Conservation (phyloP, 2,113 vertebrate species). For the Oryzias woworae region DNA sequence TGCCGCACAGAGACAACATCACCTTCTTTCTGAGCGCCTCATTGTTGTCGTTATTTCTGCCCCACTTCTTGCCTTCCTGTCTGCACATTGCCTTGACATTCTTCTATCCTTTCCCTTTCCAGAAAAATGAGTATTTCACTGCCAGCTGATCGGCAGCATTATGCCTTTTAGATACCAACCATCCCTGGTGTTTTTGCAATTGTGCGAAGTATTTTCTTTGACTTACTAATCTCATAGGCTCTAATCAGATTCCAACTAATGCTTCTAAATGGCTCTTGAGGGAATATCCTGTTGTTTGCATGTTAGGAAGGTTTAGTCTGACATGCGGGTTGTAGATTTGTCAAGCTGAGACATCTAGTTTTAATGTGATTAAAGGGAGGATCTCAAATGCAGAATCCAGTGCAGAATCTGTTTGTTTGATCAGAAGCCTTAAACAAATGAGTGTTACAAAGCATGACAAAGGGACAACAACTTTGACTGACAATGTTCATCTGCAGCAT, state of each 20-base stretch:
- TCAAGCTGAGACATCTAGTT: conserved; percentile 27
- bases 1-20: conserved; percentile 15
- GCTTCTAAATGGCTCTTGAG: conserved; percentile 51
- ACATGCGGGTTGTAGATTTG: conserved; percentile 37
- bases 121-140: conserved; percentile 17
- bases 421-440: conserved; percentile 3
- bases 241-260: conserved; percentile 56
- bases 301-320: conserved; percentile 19
- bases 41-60: conserved; percentile 29
- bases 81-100: conserved; percentile 38
- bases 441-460: too few species aligned
- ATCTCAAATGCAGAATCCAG: conserved; percentile 9
- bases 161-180: neutral
- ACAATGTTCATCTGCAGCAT: too few species aligned
- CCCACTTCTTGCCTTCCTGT: conserved; percentile 38
- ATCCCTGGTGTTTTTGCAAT: neutral
- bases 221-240: conserved; percentile 41
- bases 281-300: conserved; percentile 42
- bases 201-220: conserved; percentile 26
- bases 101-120: conserved; percentile 17
- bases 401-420: conserved; percentile 4
- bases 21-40: conserved; percentile 39
- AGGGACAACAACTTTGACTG: too few species aligned
- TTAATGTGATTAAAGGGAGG: conserved; percentile 33
- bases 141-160: conserved; percentile 18